Conservation (phyloP, 1,140 invertebrate species). For the Drosophila cardini region DNA sequence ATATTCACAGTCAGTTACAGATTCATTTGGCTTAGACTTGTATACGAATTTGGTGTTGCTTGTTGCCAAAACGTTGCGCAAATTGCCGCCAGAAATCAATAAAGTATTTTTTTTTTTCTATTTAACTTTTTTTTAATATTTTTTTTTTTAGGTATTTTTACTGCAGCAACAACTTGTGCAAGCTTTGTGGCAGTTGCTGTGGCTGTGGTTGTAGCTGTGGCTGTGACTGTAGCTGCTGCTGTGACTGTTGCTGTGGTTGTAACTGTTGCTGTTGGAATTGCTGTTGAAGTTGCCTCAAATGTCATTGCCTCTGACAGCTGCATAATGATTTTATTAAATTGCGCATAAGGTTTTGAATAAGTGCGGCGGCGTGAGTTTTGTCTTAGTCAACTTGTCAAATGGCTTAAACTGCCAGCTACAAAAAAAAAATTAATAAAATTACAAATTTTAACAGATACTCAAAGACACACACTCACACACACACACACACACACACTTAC, state of each 20-base stretch:
- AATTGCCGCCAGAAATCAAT: constrained; percentile 53
- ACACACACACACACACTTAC: constrained; percentile 1
- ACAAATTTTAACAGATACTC: too few species aligned
- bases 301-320: constrained; percentile 57
- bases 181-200: constrained; percentile 11
- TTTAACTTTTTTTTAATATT: constrained; percentile 2
- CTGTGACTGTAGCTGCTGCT: constrained; percentile 6
- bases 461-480: constrained; percentile 1
- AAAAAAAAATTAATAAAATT: constrained; percentile 10
- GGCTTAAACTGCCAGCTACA: constrained; percentile 48
- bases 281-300: constrained; percentile 44
- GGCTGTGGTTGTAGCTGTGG: too few species aligned
- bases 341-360: constrained; percentile 58
- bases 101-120: constrained; percentile 33
- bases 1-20: constrained; percentile 6
- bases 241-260: too few species aligned
- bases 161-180: constrained; percentile 21
- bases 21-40: constrained; percentile 1
- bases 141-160: constrained; percentile 20
- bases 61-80: constrained; percentile 38
- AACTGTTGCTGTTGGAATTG: too few species aligned
- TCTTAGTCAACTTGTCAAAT: constrained; percentile 57
- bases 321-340: constrained; percentile 64
- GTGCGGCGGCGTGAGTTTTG: constrained; percentile 54
- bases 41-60: constrained; percentile 29